Base-by-base conservation (phyloP, 2,888 invertebrate species). In the Chrysina gloriosa region DNA sequence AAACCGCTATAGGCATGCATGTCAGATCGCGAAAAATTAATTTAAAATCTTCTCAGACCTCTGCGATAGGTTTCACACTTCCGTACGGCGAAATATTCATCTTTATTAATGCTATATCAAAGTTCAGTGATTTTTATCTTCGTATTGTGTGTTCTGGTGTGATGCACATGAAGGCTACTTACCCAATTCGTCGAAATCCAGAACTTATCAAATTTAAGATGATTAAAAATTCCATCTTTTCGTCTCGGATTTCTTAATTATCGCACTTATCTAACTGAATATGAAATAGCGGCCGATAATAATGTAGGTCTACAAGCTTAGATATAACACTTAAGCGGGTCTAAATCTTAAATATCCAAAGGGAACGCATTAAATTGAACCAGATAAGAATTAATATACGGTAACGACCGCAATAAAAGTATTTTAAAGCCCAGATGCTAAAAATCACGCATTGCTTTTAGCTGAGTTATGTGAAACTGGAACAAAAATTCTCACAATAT, bases 21-120 rank as follows among this genome's bases (percentile, higher is more conserved):
- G 42, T 58, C 27, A 39, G 5, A n/a, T 7, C 6, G 23, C 14
- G 7, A 58, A 11, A 11, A 58, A 25, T 58, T 39, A 39, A 42
- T 58, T 39, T 36, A 58, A 39, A 58, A 42, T 58, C 25, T 25
- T 23, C 7, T 58, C 58, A 39, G 36, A 27, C 14, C 5, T 23
- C 25, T 5, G 5, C 23, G 14, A 39, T 39, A 39, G 39, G 9
- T 39, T 58, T 14, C 58, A 4, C 1, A 58, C 14, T 39, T 25
- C 39, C 58, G 14, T 11, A 7, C 39, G 9, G 25, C n/a, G n/a
- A 25, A 39, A 58, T 54, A 31, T 7, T 31, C 14, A 48, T 25
- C 23, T 2, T 23, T 50, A 11, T 14, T 7, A 29, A 16, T 6
- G n/a, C 29, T 7, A 54, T 29, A 54, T 34, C 16, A 36, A 21